A percentile compares a stretch with the other conserved stretches of the same genome.
Conservation (phyloP, 2,797 vertebrate genomes). For the Dicrostonyx torquatus region DNA sequence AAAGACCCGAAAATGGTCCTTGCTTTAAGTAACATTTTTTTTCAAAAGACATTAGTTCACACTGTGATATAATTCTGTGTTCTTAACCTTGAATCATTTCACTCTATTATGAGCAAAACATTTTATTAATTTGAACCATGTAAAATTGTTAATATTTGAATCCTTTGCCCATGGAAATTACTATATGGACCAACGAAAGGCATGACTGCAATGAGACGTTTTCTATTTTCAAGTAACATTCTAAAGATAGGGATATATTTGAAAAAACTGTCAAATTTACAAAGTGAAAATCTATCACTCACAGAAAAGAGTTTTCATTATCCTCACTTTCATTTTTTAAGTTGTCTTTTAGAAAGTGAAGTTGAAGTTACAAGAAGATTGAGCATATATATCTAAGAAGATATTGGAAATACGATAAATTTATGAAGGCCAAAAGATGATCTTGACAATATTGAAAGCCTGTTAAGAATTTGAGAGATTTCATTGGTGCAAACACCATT, state of each 20-base stretch:
- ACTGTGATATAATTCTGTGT: background rate
- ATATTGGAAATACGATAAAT: background rate
- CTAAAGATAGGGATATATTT: background rate
- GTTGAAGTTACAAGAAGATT: background rate
- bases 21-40: background rate
- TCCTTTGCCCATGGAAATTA: background rate
- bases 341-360: background rate
- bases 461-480: background rate
- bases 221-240: background rate
- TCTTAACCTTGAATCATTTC: conserved; percentile 20
- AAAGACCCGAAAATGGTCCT: background rate
- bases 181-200: background rate
- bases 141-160: background rate
- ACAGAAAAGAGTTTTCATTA: background rate
- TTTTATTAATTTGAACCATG: background rate
- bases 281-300: background rate
- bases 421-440: background rate
- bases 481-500: background rate
- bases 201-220: background rate
- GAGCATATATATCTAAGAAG: background rate
- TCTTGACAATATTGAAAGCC: background rate
- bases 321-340: background rate
- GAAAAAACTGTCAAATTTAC: background rate
- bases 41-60: background rate
- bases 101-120: background rate